phyloP scores from a whole-genome alignment of 2,888 invertebrate species.

The Dynastes hyllus region DNA sequence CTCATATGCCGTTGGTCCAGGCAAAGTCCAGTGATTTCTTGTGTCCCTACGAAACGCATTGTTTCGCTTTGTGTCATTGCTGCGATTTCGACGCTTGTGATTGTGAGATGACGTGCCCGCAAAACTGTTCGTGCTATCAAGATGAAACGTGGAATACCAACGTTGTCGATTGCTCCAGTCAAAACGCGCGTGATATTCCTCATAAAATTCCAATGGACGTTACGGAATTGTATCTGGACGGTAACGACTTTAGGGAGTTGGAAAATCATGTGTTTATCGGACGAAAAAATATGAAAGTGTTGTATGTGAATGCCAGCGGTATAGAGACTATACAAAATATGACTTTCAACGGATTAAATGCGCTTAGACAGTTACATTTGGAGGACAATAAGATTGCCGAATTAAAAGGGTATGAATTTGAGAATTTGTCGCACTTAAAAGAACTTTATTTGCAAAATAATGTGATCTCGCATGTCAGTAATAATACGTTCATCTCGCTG shows the following conservation, averaged over 20 bases:
- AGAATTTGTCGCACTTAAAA: constrained; percentile 83
- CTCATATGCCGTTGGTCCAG: constrained; percentile 84
- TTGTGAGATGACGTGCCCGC: constrained; percentile 97
- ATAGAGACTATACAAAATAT: constrained; percentile 90
- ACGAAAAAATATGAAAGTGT: constrained; percentile 88
- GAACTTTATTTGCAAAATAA: constrained; percentile 92
- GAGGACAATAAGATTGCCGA: constrained; percentile 88
- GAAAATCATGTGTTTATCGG: constrained; percentile 93
- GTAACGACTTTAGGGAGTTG: constrained; percentile 88
- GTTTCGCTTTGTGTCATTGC: constrained; percentile 95
- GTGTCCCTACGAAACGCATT: constrained; percentile 93
- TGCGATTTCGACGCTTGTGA: constrained; percentile 97
- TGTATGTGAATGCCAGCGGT: constrained; percentile 90
- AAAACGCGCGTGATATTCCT: constrained; percentile 85
- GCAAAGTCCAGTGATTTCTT: constrained; percentile 90
- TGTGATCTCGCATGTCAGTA: constrained; percentile 84
- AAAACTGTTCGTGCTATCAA: constrained; percentile 95
- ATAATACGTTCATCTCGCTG: constrained; percentile 85
- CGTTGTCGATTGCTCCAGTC: constrained; percentile 92
- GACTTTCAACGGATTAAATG: constrained; percentile 90
- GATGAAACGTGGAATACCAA: constrained; percentile 95
- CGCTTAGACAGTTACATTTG: constrained; percentile 86
- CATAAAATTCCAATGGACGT: constrained; percentile 94
- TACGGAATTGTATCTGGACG: constrained; percentile 93
- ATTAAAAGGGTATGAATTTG: constrained; percentile 89